Conservation (phyloP, 2,113 vertebrate species). For the Oriolus oriolus region DNA sequence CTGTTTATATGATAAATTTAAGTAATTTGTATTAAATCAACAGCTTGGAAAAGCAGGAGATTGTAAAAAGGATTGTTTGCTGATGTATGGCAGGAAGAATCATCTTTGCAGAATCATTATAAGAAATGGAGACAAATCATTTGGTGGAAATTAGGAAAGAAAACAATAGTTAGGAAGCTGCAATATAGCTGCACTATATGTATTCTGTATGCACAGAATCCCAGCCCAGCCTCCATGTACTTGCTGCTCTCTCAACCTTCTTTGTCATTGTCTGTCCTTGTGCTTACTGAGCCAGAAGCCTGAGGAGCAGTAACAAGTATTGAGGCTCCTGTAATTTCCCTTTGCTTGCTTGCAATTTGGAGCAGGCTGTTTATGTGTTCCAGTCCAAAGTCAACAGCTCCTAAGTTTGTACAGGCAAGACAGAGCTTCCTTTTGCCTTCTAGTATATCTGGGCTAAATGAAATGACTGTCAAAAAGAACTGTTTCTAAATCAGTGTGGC, state of each 20-base stretch:
- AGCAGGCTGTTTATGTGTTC: neutral
- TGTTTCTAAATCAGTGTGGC: rapidly evolving
- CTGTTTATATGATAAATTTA: neutral
- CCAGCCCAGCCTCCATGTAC: neutral
- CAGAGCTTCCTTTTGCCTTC: neutral
- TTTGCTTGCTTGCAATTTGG: neutral
- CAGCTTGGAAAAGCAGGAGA: neutral
- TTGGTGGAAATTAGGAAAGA: neutral
- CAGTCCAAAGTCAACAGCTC: neutral
- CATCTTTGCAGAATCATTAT: neutral
- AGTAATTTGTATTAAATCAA: neutral
- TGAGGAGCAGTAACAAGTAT: neutral
- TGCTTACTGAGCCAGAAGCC: neutral
- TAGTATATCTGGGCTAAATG: neutral
- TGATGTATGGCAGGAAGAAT: neutral
- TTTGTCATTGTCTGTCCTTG: neutral
- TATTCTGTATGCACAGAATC: neutral
- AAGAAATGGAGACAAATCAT: neutral
- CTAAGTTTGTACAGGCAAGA: neutral
- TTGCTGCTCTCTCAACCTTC: neutral
- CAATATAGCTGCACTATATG: neutral
- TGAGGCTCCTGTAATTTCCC: neutral
- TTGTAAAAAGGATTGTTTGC: neutral
- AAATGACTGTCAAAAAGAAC: neutral
- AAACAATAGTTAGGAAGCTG: neutral